phyloP scores from a whole-genome alignment of 1,140 invertebrate genomes.

The Brachionus paranguensis region DNA sequence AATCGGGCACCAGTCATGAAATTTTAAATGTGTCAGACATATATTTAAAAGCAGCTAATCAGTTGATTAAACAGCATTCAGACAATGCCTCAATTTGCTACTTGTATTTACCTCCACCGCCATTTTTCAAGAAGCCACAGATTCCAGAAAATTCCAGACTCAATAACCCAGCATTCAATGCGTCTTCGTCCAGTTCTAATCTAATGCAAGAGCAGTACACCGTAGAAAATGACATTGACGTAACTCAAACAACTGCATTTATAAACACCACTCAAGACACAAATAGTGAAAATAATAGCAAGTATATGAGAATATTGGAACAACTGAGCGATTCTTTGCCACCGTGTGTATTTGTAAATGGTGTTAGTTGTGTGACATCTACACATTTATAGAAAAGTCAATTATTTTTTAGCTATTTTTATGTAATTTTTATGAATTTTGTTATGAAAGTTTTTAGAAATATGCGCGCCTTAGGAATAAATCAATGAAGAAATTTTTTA shows the following conservation, averaged over 20 bases:
- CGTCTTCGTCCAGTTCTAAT: neutral
- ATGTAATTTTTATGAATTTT: neutral
- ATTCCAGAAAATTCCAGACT: neutral
- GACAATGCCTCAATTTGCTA: conserved; percentile 13
- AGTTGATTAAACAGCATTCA: conserved; percentile 23
- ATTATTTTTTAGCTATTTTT: neutral
- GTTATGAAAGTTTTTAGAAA: neutral
- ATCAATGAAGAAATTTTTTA: neutral
- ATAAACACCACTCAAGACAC: conserved; percentile 24
- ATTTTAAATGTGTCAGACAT: neutral
- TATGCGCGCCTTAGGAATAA: neutral
- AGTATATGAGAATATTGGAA: conserved; percentile 11
- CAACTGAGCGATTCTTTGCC: neutral
- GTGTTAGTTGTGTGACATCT: conserved; percentile 37
- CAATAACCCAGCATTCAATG: neutral
- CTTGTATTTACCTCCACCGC: conserved; percentile 38
- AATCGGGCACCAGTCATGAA: neutral
- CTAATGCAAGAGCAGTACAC: neutral
- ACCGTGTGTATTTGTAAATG: conserved; percentile 36
- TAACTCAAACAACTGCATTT: conserved; percentile 16
- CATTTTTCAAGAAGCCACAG: neutral
- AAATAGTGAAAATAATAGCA: neutral
- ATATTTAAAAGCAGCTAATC: conserved; percentile 22
- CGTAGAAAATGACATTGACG: neutral
- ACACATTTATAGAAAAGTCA: conserved; percentile 25